Evolutionary conservation across 2,113 vertebrate genomes (phyloP).

Genomic region (Poeciliopsis occidentalis): DNA sequence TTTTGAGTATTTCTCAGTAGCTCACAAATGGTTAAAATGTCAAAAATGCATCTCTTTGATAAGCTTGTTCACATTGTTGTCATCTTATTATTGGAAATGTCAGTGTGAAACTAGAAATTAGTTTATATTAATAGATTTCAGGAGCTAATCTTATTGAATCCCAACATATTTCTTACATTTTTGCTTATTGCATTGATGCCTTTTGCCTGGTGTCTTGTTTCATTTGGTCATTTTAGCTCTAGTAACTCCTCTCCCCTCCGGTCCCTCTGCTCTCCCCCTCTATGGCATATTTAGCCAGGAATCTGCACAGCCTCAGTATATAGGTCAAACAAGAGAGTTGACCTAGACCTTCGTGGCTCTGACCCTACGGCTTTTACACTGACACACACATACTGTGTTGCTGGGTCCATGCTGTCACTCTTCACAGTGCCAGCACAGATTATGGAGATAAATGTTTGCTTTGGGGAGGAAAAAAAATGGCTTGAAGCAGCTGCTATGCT

Average conservation of each 20-base stretch:
- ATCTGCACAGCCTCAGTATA: slow-evolving; percentile 59
- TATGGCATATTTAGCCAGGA: slow-evolving; percentile 49
- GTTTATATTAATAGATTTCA: neutral
- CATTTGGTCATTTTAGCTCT: slow-evolving; percentile 12
- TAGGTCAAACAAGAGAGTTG: slow-evolving; percentile 78
- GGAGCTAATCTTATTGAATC: slow-evolving; percentile 17
- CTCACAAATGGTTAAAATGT: neutral
- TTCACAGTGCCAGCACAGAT: slow-evolving; percentile 61
- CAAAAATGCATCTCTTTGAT: neutral
- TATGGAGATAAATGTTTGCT: slow-evolving; percentile 71
- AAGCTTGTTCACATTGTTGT: neutral
- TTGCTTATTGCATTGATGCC: slow-evolving; percentile 9
- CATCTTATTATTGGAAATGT: neutral
- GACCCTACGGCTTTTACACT: slow-evolving; percentile 47
- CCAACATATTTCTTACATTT: slow-evolving; percentile 32
- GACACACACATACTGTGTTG: slow-evolving; percentile 20
- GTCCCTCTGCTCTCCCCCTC: neutral
- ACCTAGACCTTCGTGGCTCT: slow-evolving; percentile 55
- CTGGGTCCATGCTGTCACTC: slow-evolving; percentile 47
- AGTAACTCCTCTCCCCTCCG: neutral
- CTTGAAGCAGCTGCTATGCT: slow-evolving; percentile 65
- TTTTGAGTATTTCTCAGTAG: neutral
- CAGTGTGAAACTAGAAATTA: neutral
- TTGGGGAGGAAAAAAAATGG: slow-evolving; percentile 37
- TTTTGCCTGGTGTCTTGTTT: slow-evolving; percentile 36